phyloP scores from a whole-genome alignment of 2,888 invertebrate species.

The Caenorhabditis panamensis region DNA sequence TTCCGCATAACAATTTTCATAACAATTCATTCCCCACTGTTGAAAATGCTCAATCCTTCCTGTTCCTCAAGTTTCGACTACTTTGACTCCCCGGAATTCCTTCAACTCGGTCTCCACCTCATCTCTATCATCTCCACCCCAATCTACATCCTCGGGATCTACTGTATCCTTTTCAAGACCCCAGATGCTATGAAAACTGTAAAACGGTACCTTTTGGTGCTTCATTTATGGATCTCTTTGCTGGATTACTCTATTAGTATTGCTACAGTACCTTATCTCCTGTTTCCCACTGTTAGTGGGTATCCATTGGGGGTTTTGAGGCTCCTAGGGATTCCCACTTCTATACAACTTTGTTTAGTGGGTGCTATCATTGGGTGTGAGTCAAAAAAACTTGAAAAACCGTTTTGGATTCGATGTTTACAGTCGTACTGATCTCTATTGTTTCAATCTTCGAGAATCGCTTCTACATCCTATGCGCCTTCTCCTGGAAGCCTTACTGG shows the following conservation, averaged over 20 bases:
- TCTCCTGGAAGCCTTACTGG: conserved; percentile 1
- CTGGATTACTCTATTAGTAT: conserved; percentile 9
- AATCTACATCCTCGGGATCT: conserved; percentile 13
- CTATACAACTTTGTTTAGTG: neutral
- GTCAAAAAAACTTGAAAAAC: no score
- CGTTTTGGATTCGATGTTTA: neutral
- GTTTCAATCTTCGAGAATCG: neutral
- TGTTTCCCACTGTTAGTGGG: neutral
- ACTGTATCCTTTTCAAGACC: conserved; percentile 16
- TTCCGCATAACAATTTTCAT: no score
- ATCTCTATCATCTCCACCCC: conserved; percentile 15
- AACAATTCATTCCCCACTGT: no score
- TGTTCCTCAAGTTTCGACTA: neutral
- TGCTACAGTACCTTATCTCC: conserved; percentile 2
- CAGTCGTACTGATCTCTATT: neutral
- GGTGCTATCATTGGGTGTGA: neutral
- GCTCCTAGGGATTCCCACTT: neutral
- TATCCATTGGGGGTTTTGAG: conserved; percentile 7
- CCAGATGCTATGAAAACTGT: conserved; percentile 4
- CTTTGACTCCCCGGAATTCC: conserved; percentile 11
- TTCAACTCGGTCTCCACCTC: neutral
- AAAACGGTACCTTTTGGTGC: neutral
- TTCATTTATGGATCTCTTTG: neutral
- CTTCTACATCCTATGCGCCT: neutral
- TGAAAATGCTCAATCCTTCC: neutral